Base-by-base conservation (phyloP, 2,888 invertebrate species). In the Sphinx pinastri region DNA sequence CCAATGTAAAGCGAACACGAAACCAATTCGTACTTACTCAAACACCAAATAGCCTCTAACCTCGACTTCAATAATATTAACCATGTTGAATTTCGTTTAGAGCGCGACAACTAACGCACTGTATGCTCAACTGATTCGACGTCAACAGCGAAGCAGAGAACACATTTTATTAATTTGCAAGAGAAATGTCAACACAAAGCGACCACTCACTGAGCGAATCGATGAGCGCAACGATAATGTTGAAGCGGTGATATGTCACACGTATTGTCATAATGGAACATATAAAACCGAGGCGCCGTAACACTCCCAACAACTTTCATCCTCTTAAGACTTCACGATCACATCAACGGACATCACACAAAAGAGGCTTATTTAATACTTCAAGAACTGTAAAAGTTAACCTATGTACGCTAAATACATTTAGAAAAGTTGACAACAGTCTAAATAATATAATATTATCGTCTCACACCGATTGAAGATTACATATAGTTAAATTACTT, bases 361-460 rank as follows among this genome's bases (percentile, higher is more conserved):
- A 69, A 79, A 79, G 78, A 84, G 83, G 84, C 84, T 84, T 83
- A 85, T 76, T 79, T 74, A 81, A 83, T 80, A 85, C 77, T 82
- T 71, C 79, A 78, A 81, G 79, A 86, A 86, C 78, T 84, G 84
- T 85, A 84, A 83, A 80, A 77, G 83, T 88, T 88, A 90, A 88
- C 87, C 88, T 92, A 89, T 85, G 84, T 87, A 84, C 77, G 83
- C 88, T 90, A 89, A 87, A 85, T 91, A 90, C 78, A 84, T 87
- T 87, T 85, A 86, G 86, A 83, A 81, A 88, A 83, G 67, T 76
- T 72, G 75, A 74, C 75, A 85, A 85, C 83, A 85, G 82, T 86
- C 85, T 89, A 89, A 88, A 55, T 16, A 63, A 63, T 84, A 88
- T 85, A 90, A 86, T 38, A 38, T 38, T 38, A 38, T 38, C 82